Conservation (phyloP, 2,888 invertebrate species). For the Latrodectus elegans region DNA sequence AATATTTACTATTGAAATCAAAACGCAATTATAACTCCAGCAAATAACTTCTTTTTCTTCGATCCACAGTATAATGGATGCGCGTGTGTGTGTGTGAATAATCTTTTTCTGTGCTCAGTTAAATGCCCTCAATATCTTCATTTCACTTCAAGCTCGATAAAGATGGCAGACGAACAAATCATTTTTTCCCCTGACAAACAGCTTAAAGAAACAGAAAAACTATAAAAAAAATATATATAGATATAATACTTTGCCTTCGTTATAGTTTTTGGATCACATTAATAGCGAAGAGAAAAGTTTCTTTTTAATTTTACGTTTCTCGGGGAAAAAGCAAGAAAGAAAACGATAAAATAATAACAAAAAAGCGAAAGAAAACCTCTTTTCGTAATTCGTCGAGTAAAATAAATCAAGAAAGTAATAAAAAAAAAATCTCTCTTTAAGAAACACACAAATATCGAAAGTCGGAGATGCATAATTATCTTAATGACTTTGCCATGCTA, state of each 20-base stretch:
- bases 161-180: neutral
- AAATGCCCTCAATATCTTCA: neutral
- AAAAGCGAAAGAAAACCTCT: constrained; percentile 12
- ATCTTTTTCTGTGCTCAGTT: neutral
- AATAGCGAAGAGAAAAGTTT: constrained; percentile 18
- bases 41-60: neutral
- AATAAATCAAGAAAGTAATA: constrained; percentile 55
- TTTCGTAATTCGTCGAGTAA: constrained; percentile 26
- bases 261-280: constrained; percentile 42
- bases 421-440: constrained; percentile 21
- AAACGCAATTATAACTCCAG: constrained; percentile 44
- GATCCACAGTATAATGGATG: neutral
- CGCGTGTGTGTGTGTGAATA: neutral
- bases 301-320: neutral
- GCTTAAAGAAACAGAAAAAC: neutral
- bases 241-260: constrained; percentile 29
- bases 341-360: constrained; percentile 2
- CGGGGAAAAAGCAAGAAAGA: neutral
- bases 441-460: constrained; percentile 67
- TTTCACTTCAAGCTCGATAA: neutral
- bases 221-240: neutral
- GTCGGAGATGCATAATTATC: constrained; percentile 61
- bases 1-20: constrained; percentile 9
- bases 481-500: constrained; percentile 52
- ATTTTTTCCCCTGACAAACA: constrained; percentile 14